A percentile compares a stretch with the other conserved stretches of the same genome.
Evolutionary conservation across 2,888 invertebrate genomes (phyloP).

Genomic region (Odontocolon sp.): DNA sequence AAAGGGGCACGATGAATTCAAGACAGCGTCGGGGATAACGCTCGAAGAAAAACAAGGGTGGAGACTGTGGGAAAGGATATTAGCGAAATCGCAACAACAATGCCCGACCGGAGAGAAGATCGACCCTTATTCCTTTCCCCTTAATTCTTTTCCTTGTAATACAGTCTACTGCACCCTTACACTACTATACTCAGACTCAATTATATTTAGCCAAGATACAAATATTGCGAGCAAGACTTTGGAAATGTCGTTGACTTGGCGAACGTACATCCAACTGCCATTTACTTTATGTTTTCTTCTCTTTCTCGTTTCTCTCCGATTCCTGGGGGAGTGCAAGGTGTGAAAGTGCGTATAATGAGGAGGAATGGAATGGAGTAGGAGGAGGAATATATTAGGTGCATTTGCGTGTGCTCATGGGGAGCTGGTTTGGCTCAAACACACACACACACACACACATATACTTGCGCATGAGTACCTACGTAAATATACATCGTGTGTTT

Average conservation of each 20-base stretch:
- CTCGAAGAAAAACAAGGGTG: conserved; percentile 62
- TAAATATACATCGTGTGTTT: conserved; percentile 40
- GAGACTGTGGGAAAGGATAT: conserved; percentile 56
- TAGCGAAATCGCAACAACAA: conserved; percentile 64
- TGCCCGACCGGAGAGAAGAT: conserved; percentile 58
- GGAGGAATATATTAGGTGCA: conserved; percentile 43
- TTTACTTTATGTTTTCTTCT: no score
- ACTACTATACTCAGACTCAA: not conserved
- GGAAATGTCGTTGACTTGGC: no score
- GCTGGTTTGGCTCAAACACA: conserved; percentile 5
- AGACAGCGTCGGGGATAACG: conserved; percentile 18
- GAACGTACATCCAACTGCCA: no score
- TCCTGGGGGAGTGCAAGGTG: conserved; percentile 67
- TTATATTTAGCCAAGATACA: conserved; percentile 27
- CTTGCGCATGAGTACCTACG: conserved; percentile 43
- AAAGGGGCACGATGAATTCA: conserved; percentile 37
- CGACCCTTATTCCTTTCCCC: conserved; percentile 4
- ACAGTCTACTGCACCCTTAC: not conserved
- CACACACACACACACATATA: conserved; percentile 1
- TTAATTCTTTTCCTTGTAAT: not conserved
- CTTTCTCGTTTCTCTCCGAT: no score
- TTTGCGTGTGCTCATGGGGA: conserved; percentile 30
- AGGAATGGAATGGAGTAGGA: conserved; percentile 16
- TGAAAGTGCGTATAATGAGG: conserved; percentile 72
- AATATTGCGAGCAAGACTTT: no score